Conservation (phyloP, 1,140 invertebrate genomes). For the Cryptotermes secundus region DNA sequence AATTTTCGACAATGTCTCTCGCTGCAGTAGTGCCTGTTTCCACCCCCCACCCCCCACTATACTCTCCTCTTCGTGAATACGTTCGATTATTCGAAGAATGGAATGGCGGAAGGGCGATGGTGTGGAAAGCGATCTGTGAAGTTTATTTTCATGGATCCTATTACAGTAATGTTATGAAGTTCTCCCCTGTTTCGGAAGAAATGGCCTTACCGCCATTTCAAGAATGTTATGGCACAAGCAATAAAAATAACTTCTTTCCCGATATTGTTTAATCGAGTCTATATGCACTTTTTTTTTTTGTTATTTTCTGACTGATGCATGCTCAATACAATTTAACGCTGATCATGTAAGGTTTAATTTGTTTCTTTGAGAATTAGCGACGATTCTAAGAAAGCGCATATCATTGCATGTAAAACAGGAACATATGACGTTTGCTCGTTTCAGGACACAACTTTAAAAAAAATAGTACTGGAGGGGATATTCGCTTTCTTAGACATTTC, state of each 20-base stretch:
- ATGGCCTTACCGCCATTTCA: neutral
- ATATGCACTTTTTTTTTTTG: neutral
- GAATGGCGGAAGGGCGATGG: neutral
- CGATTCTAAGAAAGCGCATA: no score
- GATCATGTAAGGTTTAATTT: no score
- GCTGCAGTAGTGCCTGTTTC: neutral
- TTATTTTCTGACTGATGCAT: no score
- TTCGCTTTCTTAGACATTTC: no score
- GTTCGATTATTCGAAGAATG: neutral
- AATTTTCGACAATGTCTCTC: slow-evolving; percentile 6
- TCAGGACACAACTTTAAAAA: no score
- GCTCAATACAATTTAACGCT: no score
- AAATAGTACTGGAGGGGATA: no score
- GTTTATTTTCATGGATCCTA: neutral
- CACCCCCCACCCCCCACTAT: no score
- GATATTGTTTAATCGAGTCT: neutral
- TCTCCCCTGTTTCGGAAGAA: neutral
- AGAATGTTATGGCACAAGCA: slow-evolving; percentile 6
- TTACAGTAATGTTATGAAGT: neutral
- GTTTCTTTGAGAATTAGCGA: no score
- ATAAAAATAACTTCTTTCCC: neutral
- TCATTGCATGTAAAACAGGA: no score
- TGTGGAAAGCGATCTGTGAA: neutral
- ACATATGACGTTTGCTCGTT: no score
- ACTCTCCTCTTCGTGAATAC: neutral